Percentiles rank a stretch among this genome's conserved stretches.
Conservation (phyloP, 1,140 invertebrate genomes). For the Dreissena rostriformis region DNA sequence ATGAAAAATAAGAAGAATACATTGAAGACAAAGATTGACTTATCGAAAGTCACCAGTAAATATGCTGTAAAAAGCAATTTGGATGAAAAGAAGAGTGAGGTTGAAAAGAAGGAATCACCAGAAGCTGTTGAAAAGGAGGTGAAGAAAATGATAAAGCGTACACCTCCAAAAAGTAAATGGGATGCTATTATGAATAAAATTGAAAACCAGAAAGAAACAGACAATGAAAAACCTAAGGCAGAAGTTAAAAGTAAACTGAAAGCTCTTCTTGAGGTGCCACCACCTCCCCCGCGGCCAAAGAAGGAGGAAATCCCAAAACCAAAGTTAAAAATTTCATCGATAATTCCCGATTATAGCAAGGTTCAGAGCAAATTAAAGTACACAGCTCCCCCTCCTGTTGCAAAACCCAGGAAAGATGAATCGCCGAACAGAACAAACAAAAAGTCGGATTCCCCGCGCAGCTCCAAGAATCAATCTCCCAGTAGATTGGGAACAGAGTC, state of each 20-base stretch:
- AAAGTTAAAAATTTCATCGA: conserved; percentile 62
- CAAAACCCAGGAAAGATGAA: conserved; percentile 42
- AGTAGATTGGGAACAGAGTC: conserved; percentile 2
- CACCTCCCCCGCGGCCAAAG: conserved; percentile 56
- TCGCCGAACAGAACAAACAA: conserved; percentile 25
- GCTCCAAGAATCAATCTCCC: conserved; percentile 6
- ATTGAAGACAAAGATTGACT: conserved; percentile 54
- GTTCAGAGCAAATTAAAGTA: conserved; percentile 76
- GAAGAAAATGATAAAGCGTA: conserved; percentile 74
- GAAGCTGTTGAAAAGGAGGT: conserved; percentile 64
- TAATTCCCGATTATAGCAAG: conserved; percentile 76
- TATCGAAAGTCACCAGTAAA: conserved; percentile 45
- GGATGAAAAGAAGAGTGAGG: conserved; percentile 56
- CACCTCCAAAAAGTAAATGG: conserved; percentile 80
- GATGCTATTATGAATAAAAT: conserved; percentile 81
- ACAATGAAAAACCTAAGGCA: conserved; percentile 72
- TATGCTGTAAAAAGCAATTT: conserved; percentile 50
- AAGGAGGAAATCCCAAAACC: conserved; percentile 63
- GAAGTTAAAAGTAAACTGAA: conserved; percentile 80
- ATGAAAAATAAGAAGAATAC: conserved; percentile 65
- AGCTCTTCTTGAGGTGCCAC: conserved; percentile 67
- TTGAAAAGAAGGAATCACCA: conserved; percentile 57
- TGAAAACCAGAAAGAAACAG: conserved; percentile 74
- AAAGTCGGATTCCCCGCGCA: background rate
- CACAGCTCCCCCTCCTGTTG: conserved; percentile 44